Evolutionary conservation across 2,113 vertebrate genomes (phyloP), one percentile per base, ranked within the genome.

Genomic region (Sinosuthora webbiana): DNA sequence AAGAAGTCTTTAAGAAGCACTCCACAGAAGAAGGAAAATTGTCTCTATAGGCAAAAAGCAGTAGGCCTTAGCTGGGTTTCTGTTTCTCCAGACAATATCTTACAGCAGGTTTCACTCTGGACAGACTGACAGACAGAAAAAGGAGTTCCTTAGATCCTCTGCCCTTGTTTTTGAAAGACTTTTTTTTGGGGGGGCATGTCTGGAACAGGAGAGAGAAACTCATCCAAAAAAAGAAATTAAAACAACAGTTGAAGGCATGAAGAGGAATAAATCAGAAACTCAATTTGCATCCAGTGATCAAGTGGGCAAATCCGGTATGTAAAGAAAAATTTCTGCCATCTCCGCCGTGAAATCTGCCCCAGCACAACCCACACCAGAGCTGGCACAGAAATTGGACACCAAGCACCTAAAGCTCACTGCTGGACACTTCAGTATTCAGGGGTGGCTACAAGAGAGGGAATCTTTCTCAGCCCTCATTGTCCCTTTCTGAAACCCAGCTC

Each of bases 211-310:
- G 56, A 49, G 37, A 92, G 78, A 91, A 93, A 78, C 60, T 90
- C 35, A 56, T 86, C 44, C 7, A 0, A 78, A 82, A 77, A 93
- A 64, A 45, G 14, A 56, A 77, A 92, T 53, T 60, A 39, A 53
- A 77, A 57, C 68, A 60, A 45, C 0, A 50, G 23, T 28, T n/a
- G 50, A 75, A 83, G 59, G 57, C 56, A 93, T 24, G 23, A 82
- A 75, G 44, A 89, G 52, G 49, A 88, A 62, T 87, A 90, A 81
- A 35, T 44, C 31, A 86, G 94, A 96, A 94, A 95, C 85, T 90
- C 76, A 90, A 68, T 95, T 94, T 97, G 92, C 85, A 96, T 87
- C 86, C 39, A 14, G 62, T 21, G 37, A 77, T 67, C 17, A 47
- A 88, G 49, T 53, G 76, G 64, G 76, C 57, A 95, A 94, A 93